Base-by-base conservation (phyloP, 2,797 vertebrate genomes). In the Myotis myotis region DNA sequence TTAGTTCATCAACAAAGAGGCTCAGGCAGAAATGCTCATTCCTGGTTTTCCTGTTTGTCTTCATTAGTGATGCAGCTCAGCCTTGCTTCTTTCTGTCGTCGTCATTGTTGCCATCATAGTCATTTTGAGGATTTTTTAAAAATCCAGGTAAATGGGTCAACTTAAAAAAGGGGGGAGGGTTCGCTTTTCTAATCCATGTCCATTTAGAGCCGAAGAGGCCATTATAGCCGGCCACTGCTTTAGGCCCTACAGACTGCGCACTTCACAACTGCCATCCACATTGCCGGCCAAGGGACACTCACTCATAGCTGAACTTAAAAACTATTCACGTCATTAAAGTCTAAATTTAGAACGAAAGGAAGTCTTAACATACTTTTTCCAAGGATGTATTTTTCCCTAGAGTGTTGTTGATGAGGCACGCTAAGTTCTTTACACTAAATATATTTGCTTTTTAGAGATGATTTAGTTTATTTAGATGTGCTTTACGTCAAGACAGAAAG, bases 371-470 rank as follows among this genome's bases (percentile, higher is more conserved):
- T 6, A 8, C 10, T 28, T 92, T 93, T 89, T 78, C 60, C 60
- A 78, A 89, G 55, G 49, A 66, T 72, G 2, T 15, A 6, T 47
- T 19, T 94, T 89, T 25, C 12, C 64, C 28, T 38, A 49, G 25
- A 74, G 5, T 79, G 3, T 16, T 72, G 13, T 74, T 88, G 78
- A 72, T 6, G 55, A 60, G 57, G 22, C 38, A 74, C 8, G 55
- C 4, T 72, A 79, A 81, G 87, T 85, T 81, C 55, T 60, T 51
- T 55, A 49, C 12, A 64, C 66, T 79, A 72, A 71, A 85, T 66
- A 41, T 30, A 71, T 44, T 93, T 94, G 16, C 23, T 79, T 88
- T 94, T 81, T 53, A 92, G 44, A 85, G 38, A 91, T 49, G 12
- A 87, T 87, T 90, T 78, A 49, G 64, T 23, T 44, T 75, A 85